These are phyloP conservation scores for Takifugu bimaculatus DNA, from an alignment of 2,113 vertebrate genomes.

Conservation along the genomic window DNA sequence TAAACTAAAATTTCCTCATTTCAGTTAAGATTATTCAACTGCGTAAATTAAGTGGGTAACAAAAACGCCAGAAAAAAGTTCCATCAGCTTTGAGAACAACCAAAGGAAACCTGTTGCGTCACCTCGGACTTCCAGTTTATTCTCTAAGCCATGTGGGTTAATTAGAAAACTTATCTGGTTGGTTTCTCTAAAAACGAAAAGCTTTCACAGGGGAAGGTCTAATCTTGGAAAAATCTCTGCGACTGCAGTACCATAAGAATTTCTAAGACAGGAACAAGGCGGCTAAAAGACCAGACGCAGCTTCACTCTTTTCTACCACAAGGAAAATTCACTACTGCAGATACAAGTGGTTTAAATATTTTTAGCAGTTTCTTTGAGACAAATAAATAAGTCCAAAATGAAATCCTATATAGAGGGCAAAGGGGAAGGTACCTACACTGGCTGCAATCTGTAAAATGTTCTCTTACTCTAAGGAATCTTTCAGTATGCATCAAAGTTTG, in stretches of 20 bases:
- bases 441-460: conserved; percentile 3
- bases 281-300: conserved; percentile 25
- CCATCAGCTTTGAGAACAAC: background rate
- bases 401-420: conserved; percentile 30
- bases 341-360: conserved; percentile 17
- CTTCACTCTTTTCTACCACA: background rate
- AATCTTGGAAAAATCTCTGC: conserved; percentile 76
- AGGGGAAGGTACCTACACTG: conserved; percentile 51
- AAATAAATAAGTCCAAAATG: conserved; percentile 21
- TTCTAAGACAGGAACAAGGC: conserved; percentile 19
- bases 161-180: conserved; percentile 94
- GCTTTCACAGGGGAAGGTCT: conserved; percentile 77
- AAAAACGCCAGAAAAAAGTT: conserved; percentile 5
- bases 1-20: background rate
- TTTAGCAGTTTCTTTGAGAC: conserved; percentile 30
- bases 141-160: conserved; percentile 79
- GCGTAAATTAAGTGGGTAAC: too few relatives aligned
- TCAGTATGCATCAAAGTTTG: too few relatives aligned
- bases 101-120: too few relatives aligned
- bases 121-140: conserved; percentile 32
- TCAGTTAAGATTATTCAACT: too few relatives aligned
- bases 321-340: conserved; percentile 14
- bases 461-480: too few relatives aligned
- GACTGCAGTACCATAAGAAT: conserved; percentile 34
- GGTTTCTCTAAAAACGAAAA: conserved; percentile 74